phyloP scores from a whole-genome alignment of 1,140 invertebrate species.

The Frieseomelitta varia region DNA sequence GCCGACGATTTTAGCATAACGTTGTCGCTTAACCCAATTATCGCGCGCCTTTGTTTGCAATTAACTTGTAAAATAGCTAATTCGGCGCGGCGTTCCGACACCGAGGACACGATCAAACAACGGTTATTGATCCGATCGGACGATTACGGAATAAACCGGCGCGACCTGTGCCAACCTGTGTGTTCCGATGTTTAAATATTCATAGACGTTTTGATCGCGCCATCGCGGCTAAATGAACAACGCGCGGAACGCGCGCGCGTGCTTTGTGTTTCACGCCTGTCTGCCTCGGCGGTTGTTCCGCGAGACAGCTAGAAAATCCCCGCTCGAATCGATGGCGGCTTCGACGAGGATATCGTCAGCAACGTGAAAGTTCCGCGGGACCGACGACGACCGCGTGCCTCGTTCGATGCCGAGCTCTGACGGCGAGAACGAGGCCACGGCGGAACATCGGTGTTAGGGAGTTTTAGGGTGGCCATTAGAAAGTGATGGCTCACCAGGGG shows the following conservation, averaged over 20 bases:
- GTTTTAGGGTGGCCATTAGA: conserved; percentile 75
- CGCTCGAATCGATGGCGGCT: background rate
- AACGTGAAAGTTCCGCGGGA: background rate
- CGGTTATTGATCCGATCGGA: conserved; percentile 19
- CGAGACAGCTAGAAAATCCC: background rate
- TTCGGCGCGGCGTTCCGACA: background rate
- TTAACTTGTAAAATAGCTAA: conserved; percentile 44
- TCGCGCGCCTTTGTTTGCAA: conserved; percentile 5
- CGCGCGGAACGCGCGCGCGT: too few relatives aligned
- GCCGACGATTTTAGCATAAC: conserved; percentile 19
- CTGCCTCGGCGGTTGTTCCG: background rate
- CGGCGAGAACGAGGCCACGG: conserved; percentile 6
- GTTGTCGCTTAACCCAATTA: conserved; percentile 25
- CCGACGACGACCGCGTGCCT: conserved; percentile 27
- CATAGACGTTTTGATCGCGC: conserved; percentile 22
- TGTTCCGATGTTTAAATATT: conserved; percentile 32
- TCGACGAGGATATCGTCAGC: background rate
- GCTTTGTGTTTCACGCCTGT: background rate
- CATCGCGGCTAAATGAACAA: background rate
- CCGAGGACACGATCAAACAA: background rate
- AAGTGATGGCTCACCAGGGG: conserved; percentile 71
- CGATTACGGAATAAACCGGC: background rate
- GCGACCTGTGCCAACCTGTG: background rate
- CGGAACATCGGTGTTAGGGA: conserved; percentile 52
- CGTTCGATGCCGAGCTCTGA: conserved; percentile 32